Conservation (phyloP, 2,797 vertebrate genomes). For the Rhinella marina region DNA sequence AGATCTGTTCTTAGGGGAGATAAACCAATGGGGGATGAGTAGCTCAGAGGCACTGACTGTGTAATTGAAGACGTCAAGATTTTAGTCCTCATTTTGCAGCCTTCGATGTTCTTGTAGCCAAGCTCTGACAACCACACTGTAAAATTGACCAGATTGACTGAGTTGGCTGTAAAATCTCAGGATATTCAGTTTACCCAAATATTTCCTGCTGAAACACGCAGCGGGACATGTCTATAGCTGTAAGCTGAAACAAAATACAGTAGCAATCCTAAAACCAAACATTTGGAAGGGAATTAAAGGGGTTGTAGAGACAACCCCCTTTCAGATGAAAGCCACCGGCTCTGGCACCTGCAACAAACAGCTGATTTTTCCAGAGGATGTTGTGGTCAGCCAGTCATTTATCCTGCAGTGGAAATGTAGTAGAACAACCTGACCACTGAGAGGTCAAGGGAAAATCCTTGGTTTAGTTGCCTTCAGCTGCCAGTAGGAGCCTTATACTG, state of each 20-base stretch:
- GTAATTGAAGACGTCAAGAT: slow-evolving; percentile 14
- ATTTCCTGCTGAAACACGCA: background rate
- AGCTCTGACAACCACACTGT: background rate
- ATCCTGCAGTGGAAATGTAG: no score
- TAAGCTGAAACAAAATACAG: background rate
- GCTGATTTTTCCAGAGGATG: background rate
- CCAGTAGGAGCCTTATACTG: no score
- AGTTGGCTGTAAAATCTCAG: background rate
- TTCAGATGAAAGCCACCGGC: no score
- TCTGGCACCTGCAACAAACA: background rate
- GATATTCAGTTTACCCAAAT: background rate
- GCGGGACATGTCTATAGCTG: background rate
- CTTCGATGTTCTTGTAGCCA: background rate
- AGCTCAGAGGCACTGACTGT: slow-evolving; percentile 30
- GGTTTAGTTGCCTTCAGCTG: no score
- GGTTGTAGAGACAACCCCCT: background rate
- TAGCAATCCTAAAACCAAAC: background rate
- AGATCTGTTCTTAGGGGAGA: slow-evolving; percentile 24
- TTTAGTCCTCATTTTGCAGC: background rate
- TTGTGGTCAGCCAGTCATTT: background rate
- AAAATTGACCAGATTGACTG: background rate
- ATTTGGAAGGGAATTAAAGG: background rate
- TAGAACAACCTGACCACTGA: no score
- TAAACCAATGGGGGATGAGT: slow-evolving; percentile 20
- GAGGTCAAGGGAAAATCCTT: no score